phyloP scores from a whole-genome alignment of 1,140 invertebrate genomes.

The Lordiphosa collinella region DNA sequence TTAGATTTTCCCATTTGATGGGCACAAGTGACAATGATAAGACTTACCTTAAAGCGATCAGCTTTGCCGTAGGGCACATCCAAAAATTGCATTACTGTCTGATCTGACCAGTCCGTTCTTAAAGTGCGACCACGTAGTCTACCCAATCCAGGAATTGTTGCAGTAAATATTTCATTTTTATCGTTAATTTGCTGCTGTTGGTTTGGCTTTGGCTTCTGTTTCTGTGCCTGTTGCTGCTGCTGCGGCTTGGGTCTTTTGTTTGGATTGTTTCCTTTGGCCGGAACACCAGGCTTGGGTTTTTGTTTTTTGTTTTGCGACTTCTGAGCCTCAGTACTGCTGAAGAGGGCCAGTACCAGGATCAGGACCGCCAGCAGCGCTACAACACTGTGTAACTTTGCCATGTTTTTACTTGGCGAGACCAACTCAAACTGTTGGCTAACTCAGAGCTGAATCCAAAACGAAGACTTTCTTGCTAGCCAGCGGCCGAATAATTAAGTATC shows the following conservation, averaged over 20 bases:
- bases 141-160: slow-evolving; percentile 56
- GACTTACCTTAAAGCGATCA: slow-evolving; percentile 65
- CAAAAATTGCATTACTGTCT: slow-evolving; percentile 66
- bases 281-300: slow-evolving; percentile 12
- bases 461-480: slow-evolving; percentile 52
- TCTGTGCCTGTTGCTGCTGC: slow-evolving; percentile 27
- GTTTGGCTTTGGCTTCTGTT: slow-evolving; percentile 19
- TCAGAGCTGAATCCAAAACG: slow-evolving; percentile 24
- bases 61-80: slow-evolving; percentile 73
- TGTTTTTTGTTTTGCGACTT: slow-evolving; percentile 30
- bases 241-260: slow-evolving; percentile 38
- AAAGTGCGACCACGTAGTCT: slow-evolving; percentile 56
- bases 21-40: no score
- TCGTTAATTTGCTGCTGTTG: slow-evolving; percentile 4
- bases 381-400: slow-evolving; percentile 45
- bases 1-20: no score
- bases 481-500: slow-evolving; percentile 30
- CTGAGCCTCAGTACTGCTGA: slow-evolving; percentile 24
- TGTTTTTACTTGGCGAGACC: slow-evolving; percentile 16
- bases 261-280: slow-evolving; percentile 2
- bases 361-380: slow-evolving; percentile 36
- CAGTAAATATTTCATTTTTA: slow-evolving; percentile 26
- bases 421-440: slow-evolving; percentile 36
- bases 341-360: slow-evolving; percentile 26
- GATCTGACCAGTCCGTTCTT: slow-evolving; percentile 60